phyloP scores from a whole-genome alignment of 2,888 invertebrate species.

The Phasia obesa region DNA sequence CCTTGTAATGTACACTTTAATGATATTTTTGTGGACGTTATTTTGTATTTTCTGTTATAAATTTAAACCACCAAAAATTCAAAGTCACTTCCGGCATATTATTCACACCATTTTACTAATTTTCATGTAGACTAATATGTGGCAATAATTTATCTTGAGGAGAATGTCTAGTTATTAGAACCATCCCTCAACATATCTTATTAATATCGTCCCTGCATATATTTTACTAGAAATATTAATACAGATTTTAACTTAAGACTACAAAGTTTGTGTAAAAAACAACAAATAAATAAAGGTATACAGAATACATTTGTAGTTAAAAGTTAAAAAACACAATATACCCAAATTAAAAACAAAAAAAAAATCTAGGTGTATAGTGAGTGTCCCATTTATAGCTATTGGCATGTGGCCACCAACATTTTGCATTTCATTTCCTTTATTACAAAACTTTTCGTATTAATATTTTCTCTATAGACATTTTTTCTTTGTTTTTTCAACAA shows the following conservation, averaged over 20 bases:
- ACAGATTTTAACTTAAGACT: slow-evolving; percentile 20
- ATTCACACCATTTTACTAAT: not conserved
- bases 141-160: not conserved
- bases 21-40: no score
- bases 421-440: slow-evolving; percentile 73
- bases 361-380: slow-evolving; percentile 36
- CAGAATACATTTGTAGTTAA: slow-evolving; percentile 4
- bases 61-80: no score
- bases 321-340: slow-evolving; percentile 2
- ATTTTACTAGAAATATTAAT: slow-evolving; percentile 43
- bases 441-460: slow-evolving; percentile 73
- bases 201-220: not conserved
- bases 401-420: slow-evolving; percentile 68
- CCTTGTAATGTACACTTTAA: no score
- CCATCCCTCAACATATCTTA: not conserved
- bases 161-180: not conserved
- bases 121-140: not conserved
- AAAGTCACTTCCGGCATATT: slow-evolving; percentile 39
- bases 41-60: no score
- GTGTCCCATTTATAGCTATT: slow-evolving; percentile 67
- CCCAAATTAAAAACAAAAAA: slow-evolving; percentile 1
- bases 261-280: slow-evolving; percentile 8
- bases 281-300: slow-evolving; percentile 43
- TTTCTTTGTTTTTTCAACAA: slow-evolving; percentile 19
- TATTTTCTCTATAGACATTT: slow-evolving; percentile 50